phyloP scores from a whole-genome alignment of 2,888 invertebrate genomes.

The Eilema caniola region DNA sequence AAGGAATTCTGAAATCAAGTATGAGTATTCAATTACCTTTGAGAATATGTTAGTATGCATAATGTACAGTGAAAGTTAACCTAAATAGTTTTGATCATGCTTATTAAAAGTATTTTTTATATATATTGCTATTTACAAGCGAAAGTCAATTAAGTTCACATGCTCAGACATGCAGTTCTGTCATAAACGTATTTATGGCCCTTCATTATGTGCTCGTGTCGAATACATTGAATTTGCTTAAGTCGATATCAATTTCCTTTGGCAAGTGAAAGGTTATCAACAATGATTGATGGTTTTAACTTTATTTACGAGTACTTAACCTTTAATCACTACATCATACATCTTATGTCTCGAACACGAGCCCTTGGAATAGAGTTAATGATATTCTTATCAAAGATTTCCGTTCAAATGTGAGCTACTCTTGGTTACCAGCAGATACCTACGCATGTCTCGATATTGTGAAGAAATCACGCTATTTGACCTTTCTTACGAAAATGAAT shows the following conservation, averaged over 20 bases:
- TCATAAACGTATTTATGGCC: conserved; percentile 66
- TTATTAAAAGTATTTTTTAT: conserved; percentile 48
- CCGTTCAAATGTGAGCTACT: background rate
- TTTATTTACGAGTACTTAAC: conserved; percentile 11
- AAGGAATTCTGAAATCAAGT: background rate
- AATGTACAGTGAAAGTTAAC: conserved; percentile 28
- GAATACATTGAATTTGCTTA: conserved; percentile 61
- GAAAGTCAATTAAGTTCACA: conserved; percentile 61
- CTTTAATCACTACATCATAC: background rate
- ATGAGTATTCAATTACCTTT: background rate
- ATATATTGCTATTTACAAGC: conserved; percentile 55
- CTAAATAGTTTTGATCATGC: conserved; percentile 31
- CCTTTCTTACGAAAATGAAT: conserved; percentile 19
- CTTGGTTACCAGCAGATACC: background rate
- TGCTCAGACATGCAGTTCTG: conserved; percentile 53
- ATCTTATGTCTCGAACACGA: background rate
- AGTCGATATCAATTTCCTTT: conserved; percentile 50
- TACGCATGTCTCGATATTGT: background rate
- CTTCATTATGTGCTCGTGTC: conserved; percentile 67
- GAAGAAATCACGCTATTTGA: conserved; percentile 13
- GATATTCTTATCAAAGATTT: background rate
- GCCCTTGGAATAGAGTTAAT: background rate
- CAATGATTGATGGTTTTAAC: background rate
- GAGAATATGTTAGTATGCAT: background rate
- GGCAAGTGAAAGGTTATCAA: conserved; percentile 41